Percentiles rank a stretch among this genome's conserved stretches.
These are phyloP conservation scores for Indri indri DNA, from an alignment of 2,113 vertebrate genomes.

Conservation along the genomic window DNA sequence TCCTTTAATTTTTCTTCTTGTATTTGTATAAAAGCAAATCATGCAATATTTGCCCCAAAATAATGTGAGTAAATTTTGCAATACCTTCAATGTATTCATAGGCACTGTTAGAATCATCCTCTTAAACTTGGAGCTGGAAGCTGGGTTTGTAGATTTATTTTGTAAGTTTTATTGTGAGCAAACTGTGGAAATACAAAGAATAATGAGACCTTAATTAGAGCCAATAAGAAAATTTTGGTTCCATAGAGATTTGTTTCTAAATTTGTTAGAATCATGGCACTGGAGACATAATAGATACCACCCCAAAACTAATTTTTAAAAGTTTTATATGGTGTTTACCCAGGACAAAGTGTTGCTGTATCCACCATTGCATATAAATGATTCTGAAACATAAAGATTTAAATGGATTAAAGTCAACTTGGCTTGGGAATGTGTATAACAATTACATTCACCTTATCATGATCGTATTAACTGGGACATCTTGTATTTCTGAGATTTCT, in stretches of 20 bases:
- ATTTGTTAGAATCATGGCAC: not conserved
- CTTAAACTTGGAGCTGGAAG: not conserved
- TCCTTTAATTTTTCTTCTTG: not conserved
- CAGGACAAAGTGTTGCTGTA: not conserved
- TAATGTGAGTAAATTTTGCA: not conserved
- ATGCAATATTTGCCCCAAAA: not conserved
- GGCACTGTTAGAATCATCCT: not conserved
- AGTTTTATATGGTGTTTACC: not conserved
- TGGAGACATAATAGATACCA: not conserved
- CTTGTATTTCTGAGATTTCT: not conserved
- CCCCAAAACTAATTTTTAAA: not conserved
- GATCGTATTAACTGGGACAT: not conserved
- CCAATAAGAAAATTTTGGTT: not conserved
- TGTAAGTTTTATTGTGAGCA: not conserved
- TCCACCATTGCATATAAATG: not conserved
- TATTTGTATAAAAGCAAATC: not conserved
- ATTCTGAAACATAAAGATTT: not conserved
- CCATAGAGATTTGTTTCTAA: not conserved
- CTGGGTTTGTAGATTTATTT: not conserved
- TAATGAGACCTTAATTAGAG: not conserved
- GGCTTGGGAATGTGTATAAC: not conserved
- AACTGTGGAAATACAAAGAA: not conserved
- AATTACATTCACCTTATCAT: not conserved
- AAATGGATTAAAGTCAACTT: not conserved
- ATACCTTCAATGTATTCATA: not conserved